These are phyloP conservation scores for Spheniscus humboldti DNA, from an alignment of 2,797 vertebrate species.

Conservation along the genomic window DNA sequence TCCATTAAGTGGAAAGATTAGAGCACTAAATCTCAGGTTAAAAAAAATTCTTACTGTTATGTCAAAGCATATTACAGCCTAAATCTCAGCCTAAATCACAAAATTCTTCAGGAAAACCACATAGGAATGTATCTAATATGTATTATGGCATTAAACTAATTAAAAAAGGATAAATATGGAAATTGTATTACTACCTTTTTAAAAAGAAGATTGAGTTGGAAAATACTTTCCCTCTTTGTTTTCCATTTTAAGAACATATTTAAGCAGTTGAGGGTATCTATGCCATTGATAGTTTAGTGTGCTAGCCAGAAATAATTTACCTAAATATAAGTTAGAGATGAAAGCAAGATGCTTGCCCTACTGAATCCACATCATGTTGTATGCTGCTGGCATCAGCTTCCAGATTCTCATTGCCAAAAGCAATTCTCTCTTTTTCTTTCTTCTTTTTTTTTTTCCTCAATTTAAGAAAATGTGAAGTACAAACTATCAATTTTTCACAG, in stretches of 20 bases:
- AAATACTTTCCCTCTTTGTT: background rate
- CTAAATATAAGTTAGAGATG: background rate
- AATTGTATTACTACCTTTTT: background rate
- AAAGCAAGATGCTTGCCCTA: background rate
- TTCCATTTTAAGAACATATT: background rate
- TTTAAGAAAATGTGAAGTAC: conserved; percentile 24
- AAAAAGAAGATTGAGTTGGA: background rate
- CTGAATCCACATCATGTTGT: background rate
- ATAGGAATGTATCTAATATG: background rate
- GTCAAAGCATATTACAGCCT: background rate
- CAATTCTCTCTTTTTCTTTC: background rate
- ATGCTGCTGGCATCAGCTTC: background rate
- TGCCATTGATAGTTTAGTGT: background rate
- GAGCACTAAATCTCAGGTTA: background rate
- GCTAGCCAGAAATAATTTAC: background rate
- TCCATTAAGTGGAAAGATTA: background rate
- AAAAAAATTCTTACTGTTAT: background rate
- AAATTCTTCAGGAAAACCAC: background rate
- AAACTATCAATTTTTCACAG: conserved; percentile 61
- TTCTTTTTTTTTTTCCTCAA: background rate
- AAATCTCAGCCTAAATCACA: background rate
- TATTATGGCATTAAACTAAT: background rate
- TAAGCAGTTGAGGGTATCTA: background rate
- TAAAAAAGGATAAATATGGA: background rate
- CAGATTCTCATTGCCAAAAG: background rate